Evolutionary conservation across 1,140 invertebrate genomes (phyloP).

Genomic region (Aphelinus atriplicis): DNA sequence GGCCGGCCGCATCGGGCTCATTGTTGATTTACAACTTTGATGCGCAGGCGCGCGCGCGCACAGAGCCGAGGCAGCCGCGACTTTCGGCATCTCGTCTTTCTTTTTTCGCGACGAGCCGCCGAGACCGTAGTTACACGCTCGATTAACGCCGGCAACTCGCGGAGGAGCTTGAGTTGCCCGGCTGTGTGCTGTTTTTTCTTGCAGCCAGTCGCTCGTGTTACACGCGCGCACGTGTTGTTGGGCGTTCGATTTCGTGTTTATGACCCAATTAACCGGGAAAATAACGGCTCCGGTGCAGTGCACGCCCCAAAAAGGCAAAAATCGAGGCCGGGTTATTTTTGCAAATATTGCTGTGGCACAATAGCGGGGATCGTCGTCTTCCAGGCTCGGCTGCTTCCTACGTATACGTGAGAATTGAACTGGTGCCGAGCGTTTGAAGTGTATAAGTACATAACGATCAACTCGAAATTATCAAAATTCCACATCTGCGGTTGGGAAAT

Average conservation of each 20-base stretch:
- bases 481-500: too few relatives aligned
- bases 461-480: too few relatives aligned
- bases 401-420: too few relatives aligned
- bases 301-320: too few relatives aligned
- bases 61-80: not conserved
- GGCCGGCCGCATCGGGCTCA: not conserved
- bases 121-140: conserved; percentile 10
- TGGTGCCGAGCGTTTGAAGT: too few relatives aligned
- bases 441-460: too few relatives aligned
- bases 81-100: not conserved
- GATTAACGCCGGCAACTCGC: conserved; percentile 21
- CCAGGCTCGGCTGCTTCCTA: too few relatives aligned
- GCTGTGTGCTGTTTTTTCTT: not conserved
- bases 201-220: conserved; percentile 8
- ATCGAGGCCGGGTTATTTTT: too few relatives aligned
- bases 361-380: too few relatives aligned
- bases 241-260: conserved; percentile 21
- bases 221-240: not conserved
- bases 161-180: too few relatives aligned
- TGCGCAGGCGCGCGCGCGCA: not conserved
- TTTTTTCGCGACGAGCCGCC: not conserved
- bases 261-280: conserved; percentile 17
- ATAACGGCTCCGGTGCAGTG: not conserved
- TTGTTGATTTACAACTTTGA: conserved; percentile 29
- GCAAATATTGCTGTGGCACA: too few relatives aligned